Percentiles rank a stretch among this genome's conserved stretches.
phyloP scores from a whole-genome alignment of 2,797 vertebrate genomes.

The Periophthalmus magnuspinnatus region DNA sequence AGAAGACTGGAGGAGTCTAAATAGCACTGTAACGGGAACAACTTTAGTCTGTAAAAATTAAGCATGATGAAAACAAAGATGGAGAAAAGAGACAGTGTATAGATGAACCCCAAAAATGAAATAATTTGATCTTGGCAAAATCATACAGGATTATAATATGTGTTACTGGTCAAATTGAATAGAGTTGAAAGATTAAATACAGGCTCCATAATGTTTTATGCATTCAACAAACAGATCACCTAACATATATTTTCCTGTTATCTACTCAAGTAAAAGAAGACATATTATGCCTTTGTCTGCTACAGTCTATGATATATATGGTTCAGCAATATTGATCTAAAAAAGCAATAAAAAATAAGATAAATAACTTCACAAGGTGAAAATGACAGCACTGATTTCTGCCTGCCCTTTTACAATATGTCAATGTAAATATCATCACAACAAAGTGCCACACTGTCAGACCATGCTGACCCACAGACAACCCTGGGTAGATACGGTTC shows the following conservation, averaged over 20 bases:
- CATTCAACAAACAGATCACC: not conserved
- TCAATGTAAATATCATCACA: too few species aligned
- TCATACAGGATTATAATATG: not conserved
- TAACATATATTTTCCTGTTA: not conserved
- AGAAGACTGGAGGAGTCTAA: slow-evolving; percentile 46
- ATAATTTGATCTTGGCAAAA: not conserved
- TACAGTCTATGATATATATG: too few species aligned
- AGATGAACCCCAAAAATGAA: not conserved
- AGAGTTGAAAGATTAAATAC: not conserved
- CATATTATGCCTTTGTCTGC: too few species aligned
- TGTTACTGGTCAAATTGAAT: not conserved
- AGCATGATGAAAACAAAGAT: slow-evolving; percentile 14
- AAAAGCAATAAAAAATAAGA: too few species aligned
- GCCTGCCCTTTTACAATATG: too few species aligned
- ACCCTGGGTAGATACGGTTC: too few species aligned
- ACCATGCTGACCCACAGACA: too few species aligned
- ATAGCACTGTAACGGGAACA: slow-evolving; percentile 54
- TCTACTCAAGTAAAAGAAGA: too few species aligned
- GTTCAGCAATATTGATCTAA: too few species aligned
- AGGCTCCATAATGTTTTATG: not conserved
- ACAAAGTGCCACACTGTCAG: too few species aligned
- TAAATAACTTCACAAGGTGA: not conserved
- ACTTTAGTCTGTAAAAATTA: slow-evolving; percentile 27
- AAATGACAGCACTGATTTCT: too few species aligned
- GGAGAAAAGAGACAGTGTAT: not conserved